A percentile compares a stretch with the other conserved stretches of the same genome.
phyloP scores from a whole-genome alignment of 2,888 invertebrate species.

The Megastigmus dorsalis region DNA sequence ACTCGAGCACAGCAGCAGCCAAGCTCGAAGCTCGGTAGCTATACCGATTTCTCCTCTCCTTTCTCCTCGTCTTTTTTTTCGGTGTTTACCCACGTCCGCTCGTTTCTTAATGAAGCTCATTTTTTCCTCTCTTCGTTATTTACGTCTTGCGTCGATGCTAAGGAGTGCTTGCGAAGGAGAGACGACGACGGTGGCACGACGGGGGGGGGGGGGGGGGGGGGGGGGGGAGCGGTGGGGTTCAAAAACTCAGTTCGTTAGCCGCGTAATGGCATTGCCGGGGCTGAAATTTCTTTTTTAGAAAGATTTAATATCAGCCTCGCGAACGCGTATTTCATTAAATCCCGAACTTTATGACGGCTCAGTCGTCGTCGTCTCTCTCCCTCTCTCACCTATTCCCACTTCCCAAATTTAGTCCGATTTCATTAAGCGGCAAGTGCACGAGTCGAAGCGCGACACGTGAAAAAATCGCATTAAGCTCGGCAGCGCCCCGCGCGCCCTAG shows the following conservation, averaged over 20 bases:
- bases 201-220: no score
- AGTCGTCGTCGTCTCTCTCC: no score
- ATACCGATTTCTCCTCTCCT: not conserved
- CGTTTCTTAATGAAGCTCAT: conserved; percentile 36
- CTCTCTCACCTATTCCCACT: no score
- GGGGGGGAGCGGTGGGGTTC: no score
- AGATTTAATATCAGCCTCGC: conserved; percentile 36
- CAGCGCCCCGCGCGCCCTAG: not conserved
- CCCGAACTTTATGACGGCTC: conserved; percentile 44
- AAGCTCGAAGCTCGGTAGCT: not conserved
- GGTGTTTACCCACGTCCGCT: not conserved
- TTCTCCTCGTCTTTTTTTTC: no score
- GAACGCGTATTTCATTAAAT: conserved; percentile 47
- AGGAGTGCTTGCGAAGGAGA: no score
- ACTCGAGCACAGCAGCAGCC: not conserved
- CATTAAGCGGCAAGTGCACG: conserved; percentile 28
- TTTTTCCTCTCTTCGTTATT: conserved; percentile 32
- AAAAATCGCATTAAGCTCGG: conserved; percentile 24
- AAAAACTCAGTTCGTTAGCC: conserved; percentile 46
- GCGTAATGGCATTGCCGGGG: conserved; percentile 40
- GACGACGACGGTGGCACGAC: no score
- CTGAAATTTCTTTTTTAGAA: conserved; percentile 36
- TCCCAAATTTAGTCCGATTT: conserved; percentile 37
- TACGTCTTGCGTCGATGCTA: conserved; percentile 25
- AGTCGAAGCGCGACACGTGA: conserved; percentile 18